phyloP scores from a whole-genome alignment of 1,140 invertebrate genomes.

The Vollenhovia emeryi region DNA sequence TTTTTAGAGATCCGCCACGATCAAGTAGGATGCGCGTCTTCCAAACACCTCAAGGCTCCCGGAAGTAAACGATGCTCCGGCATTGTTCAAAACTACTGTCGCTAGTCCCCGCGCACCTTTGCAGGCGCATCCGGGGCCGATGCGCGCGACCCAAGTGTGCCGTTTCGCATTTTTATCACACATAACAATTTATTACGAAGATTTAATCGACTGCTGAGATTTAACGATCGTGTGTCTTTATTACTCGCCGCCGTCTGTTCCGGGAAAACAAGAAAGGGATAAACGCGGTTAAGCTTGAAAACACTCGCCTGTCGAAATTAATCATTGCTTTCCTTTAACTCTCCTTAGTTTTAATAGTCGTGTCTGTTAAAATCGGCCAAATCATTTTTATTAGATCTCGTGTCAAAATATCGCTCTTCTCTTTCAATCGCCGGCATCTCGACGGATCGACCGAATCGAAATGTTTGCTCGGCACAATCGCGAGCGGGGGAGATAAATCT shows the following conservation, averaged over 20 bases:
- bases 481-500: conserved; percentile 5
- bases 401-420: not conserved
- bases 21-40: not conserved
- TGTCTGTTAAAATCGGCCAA: not conserved
- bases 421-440: not conserved
- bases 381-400: not conserved
- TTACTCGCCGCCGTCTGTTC: not conserved
- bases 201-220: not conserved
- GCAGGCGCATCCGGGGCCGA: conserved; percentile 1
- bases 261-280: not conserved
- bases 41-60: conserved; percentile 35
- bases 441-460: not conserved
- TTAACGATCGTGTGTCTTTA: not conserved
- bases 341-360: not conserved
- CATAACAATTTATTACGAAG: not conserved
- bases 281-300: not conserved
- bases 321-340: not conserved
- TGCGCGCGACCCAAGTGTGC: not conserved
- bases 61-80: conserved; percentile 2
- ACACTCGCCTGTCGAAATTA: not conserved
- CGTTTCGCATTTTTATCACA: conserved; percentile 31
- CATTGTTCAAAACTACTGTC: conserved; percentile 21
- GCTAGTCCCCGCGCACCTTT: not conserved
- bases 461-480: not conserved
- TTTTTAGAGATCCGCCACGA: conserved; percentile 12